Conservation (phyloP, 2,113 vertebrate species). For the Ictidomys tridecemlineatus region DNA sequence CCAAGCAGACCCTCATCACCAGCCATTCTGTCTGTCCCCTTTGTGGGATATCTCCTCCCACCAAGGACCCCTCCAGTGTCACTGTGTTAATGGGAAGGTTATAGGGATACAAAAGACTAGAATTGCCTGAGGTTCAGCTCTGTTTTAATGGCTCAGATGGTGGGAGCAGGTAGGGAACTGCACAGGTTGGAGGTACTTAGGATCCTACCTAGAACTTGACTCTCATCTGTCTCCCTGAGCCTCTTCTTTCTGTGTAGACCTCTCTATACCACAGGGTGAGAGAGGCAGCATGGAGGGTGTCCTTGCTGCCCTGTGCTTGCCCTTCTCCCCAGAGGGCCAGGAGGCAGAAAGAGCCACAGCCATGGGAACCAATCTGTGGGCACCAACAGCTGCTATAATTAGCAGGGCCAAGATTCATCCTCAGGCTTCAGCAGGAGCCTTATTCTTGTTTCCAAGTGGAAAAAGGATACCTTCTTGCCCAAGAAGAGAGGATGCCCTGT, state of each 20-base stretch:
- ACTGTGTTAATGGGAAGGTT: neutral
- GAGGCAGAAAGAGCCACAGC: neutral
- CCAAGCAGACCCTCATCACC: neutral
- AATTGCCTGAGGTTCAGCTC: neutral
- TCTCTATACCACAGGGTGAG: neutral
- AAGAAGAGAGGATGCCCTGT: neutral
- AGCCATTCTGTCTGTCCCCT: neutral
- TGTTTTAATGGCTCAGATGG: neutral
- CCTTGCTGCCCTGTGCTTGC: no score
- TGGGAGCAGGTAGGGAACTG: neutral
- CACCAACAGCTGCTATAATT: neutral
- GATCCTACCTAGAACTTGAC: neutral
- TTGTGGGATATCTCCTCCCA: neutral
- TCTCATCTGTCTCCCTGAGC: neutral
- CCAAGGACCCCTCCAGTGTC: no score
- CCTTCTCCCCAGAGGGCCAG: neutral
- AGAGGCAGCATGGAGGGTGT: neutral
- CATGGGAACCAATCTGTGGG: neutral
- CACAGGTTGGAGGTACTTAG: neutral
- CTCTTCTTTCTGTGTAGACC: neutral
- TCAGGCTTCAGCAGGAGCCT: neutral
- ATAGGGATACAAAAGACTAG: neutral
- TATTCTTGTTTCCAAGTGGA: constrained; percentile 50
- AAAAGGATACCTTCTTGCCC: constrained; percentile 54
- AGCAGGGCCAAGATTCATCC: neutral